phyloP scores from a whole-genome alignment of 2,888 invertebrate species.

The Oligia strigilis region DNA sequence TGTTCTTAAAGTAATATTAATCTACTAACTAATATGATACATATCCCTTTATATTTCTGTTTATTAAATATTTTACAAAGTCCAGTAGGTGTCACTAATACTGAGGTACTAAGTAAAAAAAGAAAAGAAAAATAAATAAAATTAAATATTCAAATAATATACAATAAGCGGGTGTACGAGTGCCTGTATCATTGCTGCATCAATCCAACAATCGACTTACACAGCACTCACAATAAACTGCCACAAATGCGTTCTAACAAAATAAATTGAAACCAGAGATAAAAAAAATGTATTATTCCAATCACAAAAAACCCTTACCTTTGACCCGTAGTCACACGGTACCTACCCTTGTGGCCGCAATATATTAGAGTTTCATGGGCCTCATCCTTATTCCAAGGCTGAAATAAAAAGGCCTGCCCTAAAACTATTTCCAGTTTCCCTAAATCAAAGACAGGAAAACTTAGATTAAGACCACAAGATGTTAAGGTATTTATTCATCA shows the following conservation, averaged over 20 bases:
- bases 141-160: not conserved
- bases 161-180: not conserved
- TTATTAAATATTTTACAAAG: not conserved
- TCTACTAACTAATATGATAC: not conserved
- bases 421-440: conserved; percentile 38
- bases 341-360: conserved; percentile 18
- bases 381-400: conserved; percentile 35
- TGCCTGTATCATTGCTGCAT: not conserved
- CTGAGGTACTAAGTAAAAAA: not conserved
- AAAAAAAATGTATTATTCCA: conserved; percentile 31
- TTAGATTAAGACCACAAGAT: conserved; percentile 7
- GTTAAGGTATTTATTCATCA: not conserved
- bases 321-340: conserved; percentile 8
- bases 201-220: not conserved
- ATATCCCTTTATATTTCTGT: not conserved
- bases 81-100: not conserved
- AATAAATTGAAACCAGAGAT: conserved; percentile 21
- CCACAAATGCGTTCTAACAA: conserved; percentile 4
- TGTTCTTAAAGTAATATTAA: not conserved
- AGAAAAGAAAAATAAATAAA: not conserved
- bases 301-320: conserved; percentile 42
- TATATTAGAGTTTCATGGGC: conserved; percentile 53
- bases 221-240: not conserved
- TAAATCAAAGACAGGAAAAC: conserved; percentile 9
- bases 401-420: conserved; percentile 11